phyloP scores from a whole-genome alignment of 2,888 invertebrate species.

The Rutpela maculata region DNA sequence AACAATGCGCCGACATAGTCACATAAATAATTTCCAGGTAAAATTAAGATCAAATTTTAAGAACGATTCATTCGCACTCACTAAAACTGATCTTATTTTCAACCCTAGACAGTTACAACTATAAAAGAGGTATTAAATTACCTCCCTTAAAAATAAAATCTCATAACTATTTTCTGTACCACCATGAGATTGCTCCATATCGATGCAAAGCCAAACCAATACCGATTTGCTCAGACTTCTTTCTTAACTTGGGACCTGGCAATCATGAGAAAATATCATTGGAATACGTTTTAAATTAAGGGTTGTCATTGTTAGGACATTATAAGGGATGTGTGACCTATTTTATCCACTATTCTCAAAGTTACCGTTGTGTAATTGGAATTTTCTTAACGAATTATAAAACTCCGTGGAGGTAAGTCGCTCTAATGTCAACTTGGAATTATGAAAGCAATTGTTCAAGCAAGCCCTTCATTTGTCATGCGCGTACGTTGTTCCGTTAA shows the following conservation, averaged over 20 bases:
- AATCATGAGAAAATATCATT: conserved; percentile 73
- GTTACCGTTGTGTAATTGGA: conserved; percentile 63
- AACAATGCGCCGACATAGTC: conserved; percentile 14
- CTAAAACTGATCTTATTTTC: conserved; percentile 70
- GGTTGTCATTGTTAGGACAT: conserved; percentile 70
- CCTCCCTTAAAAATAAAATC: conserved; percentile 70
- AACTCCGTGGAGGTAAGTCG: conserved; percentile 56
- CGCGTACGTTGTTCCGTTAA: background rate
- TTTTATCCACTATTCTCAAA: conserved; percentile 60
- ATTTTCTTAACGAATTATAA: conserved; percentile 62
- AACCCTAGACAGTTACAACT: conserved; percentile 72
- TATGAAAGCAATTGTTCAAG: background rate
- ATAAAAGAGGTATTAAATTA: conserved; percentile 74
- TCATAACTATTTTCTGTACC: conserved; percentile 69
- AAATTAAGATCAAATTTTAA: conserved; percentile 47
- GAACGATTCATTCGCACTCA: conserved; percentile 64
- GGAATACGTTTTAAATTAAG: conserved; percentile 73
- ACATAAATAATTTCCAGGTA: conserved; percentile 50
- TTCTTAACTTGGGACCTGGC: conserved; percentile 42
- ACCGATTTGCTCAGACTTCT: conserved; percentile 43
- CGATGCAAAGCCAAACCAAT: conserved; percentile 41
- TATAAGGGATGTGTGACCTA: conserved; percentile 69
- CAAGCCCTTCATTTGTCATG: too few relatives aligned
- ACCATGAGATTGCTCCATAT: conserved; percentile 57
- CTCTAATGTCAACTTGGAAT: conserved; percentile 49